Evolutionary conservation across 2,113 vertebrate genomes (phyloP).

Genomic region (Piaya cayana): DNA sequence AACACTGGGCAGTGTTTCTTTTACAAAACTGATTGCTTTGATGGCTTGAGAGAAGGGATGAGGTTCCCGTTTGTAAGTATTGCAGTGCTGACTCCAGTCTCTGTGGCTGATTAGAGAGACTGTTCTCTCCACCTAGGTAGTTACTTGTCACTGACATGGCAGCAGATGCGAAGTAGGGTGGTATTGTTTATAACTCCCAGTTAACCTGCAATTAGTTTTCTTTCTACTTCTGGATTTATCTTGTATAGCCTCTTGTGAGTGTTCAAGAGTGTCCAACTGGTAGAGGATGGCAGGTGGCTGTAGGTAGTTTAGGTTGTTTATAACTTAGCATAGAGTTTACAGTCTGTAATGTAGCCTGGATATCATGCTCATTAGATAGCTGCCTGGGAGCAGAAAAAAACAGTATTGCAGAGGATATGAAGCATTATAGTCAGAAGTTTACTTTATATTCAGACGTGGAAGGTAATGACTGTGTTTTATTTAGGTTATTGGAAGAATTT

Average conservation of each 20-base stretch:
- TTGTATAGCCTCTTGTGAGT: background rate
- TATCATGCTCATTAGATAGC: background rate
- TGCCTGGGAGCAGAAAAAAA: background rate
- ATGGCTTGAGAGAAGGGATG: background rate
- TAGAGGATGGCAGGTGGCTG: background rate
- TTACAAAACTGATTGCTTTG: background rate
- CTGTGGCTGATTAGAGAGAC: background rate
- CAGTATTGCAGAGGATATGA: background rate
- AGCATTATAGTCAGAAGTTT: background rate
- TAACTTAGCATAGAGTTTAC: background rate
- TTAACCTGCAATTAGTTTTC: background rate
- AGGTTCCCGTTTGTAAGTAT: too few relatives aligned
- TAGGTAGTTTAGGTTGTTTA: background rate
- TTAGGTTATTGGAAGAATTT: background rate
- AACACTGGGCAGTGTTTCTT: background rate
- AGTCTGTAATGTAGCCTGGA: background rate
- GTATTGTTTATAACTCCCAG: background rate
- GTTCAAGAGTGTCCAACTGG: background rate
- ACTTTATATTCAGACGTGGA: background rate
- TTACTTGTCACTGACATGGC: too few relatives aligned
- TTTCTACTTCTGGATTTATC: background rate
- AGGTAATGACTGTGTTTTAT: background rate
- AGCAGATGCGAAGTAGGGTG: fast-evolving
- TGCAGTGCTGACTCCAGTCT: background rate
- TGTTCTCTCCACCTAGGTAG: background rate